Conservation (phyloP, 2,113 vertebrate genomes). For the Rousettus leschenaultii region DNA sequence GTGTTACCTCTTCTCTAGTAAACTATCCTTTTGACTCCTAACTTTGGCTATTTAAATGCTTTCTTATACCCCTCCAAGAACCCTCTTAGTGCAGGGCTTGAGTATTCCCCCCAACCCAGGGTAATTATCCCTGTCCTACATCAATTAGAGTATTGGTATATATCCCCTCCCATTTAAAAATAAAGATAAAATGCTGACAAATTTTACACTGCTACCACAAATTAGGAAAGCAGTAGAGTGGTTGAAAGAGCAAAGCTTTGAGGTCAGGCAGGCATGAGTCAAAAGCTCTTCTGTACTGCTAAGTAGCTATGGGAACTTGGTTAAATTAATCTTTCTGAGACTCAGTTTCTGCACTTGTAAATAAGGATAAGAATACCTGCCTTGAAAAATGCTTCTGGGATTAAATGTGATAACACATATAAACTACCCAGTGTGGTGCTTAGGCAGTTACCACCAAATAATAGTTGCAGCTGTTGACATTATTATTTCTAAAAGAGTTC, state of each 20-base stretch:
- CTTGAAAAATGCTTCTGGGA: not conserved
- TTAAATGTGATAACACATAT: not conserved
- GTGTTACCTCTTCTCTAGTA: too few species aligned
- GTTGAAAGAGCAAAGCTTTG: not conserved
- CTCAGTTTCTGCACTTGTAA: constrained; percentile 6
- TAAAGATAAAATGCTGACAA: not conserved
- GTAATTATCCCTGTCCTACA: too few species aligned
- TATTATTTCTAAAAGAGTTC: not conserved
- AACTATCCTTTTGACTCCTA: too few species aligned
- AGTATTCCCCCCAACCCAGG: too few species aligned
- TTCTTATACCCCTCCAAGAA: too few species aligned
- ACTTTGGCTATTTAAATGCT: too few species aligned
- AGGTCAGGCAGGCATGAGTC: not conserved
- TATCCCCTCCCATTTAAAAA: not conserved
- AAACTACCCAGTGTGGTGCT: not conserved
- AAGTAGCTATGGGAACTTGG: not conserved
- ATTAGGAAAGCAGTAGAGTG: not conserved
- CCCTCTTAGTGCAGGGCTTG: too few species aligned
- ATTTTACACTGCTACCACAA: not conserved
- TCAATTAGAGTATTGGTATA: too few species aligned
- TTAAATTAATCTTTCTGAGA: not conserved
- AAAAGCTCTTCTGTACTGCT: not conserved
- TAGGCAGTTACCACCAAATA: not conserved
- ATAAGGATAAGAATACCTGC: not conserved
- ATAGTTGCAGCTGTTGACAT: not conserved